A percentile compares a stretch with the other conserved stretches of the same genome.
These are phyloP conservation scores for Myopa tessellatipennis DNA, from an alignment of 2,888 invertebrate genomes.

Conservation along the genomic window DNA sequence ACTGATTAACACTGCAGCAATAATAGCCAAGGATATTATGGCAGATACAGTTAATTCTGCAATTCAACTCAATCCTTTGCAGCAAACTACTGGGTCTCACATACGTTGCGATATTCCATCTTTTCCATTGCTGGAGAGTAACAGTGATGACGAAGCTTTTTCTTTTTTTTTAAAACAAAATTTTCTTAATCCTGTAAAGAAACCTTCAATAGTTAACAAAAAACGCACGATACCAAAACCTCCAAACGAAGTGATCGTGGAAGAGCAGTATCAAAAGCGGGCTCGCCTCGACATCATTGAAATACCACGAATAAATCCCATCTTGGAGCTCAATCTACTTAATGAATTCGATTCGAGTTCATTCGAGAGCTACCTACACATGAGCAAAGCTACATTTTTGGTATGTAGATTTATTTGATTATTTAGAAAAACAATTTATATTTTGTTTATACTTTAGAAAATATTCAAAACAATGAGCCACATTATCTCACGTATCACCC, in stretches of 20 bases:
- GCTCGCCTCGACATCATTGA: neutral
- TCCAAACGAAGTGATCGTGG: neutral
- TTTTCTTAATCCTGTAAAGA: neutral
- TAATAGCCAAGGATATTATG: slow-evolving; percentile 62
- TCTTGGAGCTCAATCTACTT: slow-evolving; percentile 59
- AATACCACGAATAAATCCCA: neutral
- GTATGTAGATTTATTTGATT: slow-evolving; percentile 49
- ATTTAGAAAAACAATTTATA: neutral
- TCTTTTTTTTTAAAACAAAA: slow-evolving; percentile 49
- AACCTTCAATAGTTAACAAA: neutral
- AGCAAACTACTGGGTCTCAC: slow-evolving; percentile 33
- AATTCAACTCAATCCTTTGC: slow-evolving; percentile 41
- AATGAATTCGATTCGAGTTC: slow-evolving; percentile 58
- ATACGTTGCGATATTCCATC: slow-evolving; percentile 26
- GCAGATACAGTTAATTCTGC: slow-evolving; percentile 55
- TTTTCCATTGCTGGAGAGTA: slow-evolving; percentile 53
- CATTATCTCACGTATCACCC: slow-evolving; percentile 34
- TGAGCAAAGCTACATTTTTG: slow-evolving; percentile 61
- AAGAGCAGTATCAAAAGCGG: neutral
- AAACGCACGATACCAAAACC: neutral
- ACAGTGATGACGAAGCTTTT: slow-evolving; percentile 54
- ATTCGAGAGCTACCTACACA: slow-evolving; percentile 61
- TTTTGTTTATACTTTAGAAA: slow-evolving; percentile 39
- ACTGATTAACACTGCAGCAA: slow-evolving; percentile 63
- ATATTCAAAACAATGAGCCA: slow-evolving; percentile 47